Evolutionary conservation across 2,888 invertebrate species (phyloP).

Genomic region (Melanargia galathea): DNA sequence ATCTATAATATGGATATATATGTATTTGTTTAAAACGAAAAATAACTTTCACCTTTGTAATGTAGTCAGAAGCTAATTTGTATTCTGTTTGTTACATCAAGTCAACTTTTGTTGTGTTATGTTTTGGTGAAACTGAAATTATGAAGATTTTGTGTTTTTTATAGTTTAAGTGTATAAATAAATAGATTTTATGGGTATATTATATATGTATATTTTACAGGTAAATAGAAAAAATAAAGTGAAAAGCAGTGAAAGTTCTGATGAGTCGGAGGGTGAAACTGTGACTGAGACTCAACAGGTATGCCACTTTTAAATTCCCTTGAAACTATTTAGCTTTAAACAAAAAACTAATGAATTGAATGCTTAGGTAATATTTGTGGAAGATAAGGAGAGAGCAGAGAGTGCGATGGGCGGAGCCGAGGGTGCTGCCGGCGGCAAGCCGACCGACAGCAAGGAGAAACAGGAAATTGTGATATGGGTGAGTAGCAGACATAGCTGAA

Average conservation of each 20-base stretch:
- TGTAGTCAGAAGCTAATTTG: not conserved
- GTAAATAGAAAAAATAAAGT: constrained; percentile 77
- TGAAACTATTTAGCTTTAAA: not conserved
- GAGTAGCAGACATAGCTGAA: constrained; percentile 42
- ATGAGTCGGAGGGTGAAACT: constrained; percentile 76
- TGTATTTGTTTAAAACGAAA: not conserved
- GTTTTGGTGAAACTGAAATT: not conserved
- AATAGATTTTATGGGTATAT: not conserved
- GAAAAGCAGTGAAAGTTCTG: constrained; percentile 76
- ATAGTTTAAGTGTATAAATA: not conserved
- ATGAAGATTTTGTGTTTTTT: not conserved
- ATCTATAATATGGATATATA: not conserved
- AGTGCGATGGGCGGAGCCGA: constrained; percentile 66
- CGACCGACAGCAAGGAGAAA: constrained; percentile 50
- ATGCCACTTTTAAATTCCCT: constrained; percentile 39
- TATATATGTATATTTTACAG: no score
- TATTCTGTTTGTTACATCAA: constrained; percentile 1
- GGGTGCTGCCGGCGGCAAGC: constrained; percentile 43
- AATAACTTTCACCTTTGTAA: not conserved
- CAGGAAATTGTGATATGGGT: constrained; percentile 66
- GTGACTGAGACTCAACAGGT: constrained; percentile 79
- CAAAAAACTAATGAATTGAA: not conserved
- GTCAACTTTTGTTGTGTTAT: not conserved
- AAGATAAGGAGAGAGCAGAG: constrained; percentile 72
- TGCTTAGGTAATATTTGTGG: constrained; percentile 75